Evolutionary conservation across 2,113 vertebrate genomes (phyloP).

Genomic region (Nannospalax galili): DNA sequence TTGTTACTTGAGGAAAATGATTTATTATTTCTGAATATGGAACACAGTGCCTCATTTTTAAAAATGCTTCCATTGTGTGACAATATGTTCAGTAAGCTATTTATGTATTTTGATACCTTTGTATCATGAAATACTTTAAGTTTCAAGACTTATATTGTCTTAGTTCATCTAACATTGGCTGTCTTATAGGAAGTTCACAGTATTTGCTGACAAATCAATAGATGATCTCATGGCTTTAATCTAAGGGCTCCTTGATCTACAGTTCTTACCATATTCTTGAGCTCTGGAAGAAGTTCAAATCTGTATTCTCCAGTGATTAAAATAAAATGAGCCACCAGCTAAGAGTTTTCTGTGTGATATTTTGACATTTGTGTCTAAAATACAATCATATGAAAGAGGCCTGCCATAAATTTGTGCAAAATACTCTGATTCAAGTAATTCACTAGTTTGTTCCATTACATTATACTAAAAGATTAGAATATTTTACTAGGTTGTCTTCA

Average conservation of each 20-base stretch:
- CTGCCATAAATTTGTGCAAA: not conserved
- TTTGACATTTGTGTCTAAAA: not conserved
- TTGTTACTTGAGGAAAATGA: not conserved
- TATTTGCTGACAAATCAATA: constrained; percentile 3
- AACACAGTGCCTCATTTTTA: not conserved
- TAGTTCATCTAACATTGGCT: not conserved
- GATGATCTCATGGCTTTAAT: not conserved
- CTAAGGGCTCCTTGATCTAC: not conserved
- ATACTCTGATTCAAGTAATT: not conserved
- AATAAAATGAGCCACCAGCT: not conserved
- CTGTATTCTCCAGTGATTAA: not conserved
- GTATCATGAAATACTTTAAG: not conserved
- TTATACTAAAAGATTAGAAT: not conserved
- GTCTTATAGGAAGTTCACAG: not conserved
- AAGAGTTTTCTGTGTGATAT: not conserved
- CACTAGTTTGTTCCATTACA: not conserved
- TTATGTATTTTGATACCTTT: not conserved
- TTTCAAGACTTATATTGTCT: not conserved
- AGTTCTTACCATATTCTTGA: not conserved
- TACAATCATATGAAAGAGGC: not conserved
- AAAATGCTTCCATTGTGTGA: not conserved
- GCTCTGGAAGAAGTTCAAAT: not conserved
- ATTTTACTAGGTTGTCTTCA: not conserved
- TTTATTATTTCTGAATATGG: not conserved
- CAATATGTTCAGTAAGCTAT: not conserved